Base-by-base conservation (phyloP, 2,888 invertebrate genomes). In the Cheilosia variabilis region DNA sequence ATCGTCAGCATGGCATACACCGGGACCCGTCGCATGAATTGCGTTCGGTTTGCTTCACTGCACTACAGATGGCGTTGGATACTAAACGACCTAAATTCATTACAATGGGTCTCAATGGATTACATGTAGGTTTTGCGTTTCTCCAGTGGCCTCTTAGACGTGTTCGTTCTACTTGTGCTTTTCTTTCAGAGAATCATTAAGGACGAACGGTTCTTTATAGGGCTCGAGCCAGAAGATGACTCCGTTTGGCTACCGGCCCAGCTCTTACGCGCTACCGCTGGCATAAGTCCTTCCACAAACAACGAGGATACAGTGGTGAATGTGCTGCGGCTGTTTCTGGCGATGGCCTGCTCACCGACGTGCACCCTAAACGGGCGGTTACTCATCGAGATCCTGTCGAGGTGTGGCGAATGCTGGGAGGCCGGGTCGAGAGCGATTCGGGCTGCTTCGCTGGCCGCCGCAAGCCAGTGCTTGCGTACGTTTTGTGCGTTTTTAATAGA, bases 221-320 rank as follows among this genome's bases (percentile, higher is more conserved):
- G 97, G 27, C 95, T 96, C 87, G 98, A 98, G 91, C 96, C 97
- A 0, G 98, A 98, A 92, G 97, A 97, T 91, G 98, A 98, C 92
- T 97, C 97, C 0, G 93, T 97, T 57, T 98, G 98, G 98, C 93
- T 98, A 90, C 98, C 98, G 5, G 96, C 97, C 2, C 98, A 98
- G 92, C 94, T 98, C 75, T 93, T 98, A 45, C 95, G 96, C 87
- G 96, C 98, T 1, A 96, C 98, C 69, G 95, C 96, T 50, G 90
- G 92, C 22, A 91, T 92, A 57, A 88, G 90, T 72, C 91, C 92
- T 1, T 95, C 87, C 95, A 97, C 90, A 93, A 96, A 90, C 87
- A 92, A 89, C 72, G 98, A 98, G 89, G 98, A 98, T 88, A 96
- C 97, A 0, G 98, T 98, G 92, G 97, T 97, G 89, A 92, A 92